Conservation (phyloP, 1,140 invertebrate species). For the Diabrotica undecimpunctata region DNA sequence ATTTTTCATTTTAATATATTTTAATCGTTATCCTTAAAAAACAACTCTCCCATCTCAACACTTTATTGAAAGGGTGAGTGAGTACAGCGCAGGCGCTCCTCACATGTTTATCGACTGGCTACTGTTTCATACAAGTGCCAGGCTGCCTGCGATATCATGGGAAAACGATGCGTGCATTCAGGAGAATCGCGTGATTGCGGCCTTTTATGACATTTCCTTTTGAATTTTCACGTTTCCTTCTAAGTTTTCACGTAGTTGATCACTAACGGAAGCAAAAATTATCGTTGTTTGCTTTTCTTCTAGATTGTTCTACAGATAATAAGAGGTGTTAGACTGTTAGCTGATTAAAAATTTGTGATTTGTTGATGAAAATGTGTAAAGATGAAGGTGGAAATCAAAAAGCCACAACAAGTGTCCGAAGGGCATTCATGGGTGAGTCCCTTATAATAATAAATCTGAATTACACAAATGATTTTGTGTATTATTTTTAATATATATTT, state of each 20-base stretch:
- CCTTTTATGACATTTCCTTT: slow-evolving; percentile 28
- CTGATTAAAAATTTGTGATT: slow-evolving; percentile 1
- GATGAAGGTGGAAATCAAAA: slow-evolving; percentile 37
- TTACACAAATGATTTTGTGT: neutral
- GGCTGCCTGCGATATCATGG: slow-evolving; percentile 11
- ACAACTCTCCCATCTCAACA: neutral
- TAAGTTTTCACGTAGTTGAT: slow-evolving; percentile 21
- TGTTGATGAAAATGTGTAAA: slow-evolving; percentile 32
- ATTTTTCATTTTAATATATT: too few species aligned
- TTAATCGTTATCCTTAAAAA: too few species aligned
- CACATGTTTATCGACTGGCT: slow-evolving; percentile 33
- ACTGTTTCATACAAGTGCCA: slow-evolving; percentile 17
- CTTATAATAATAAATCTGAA: neutral
- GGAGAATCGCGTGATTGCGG: slow-evolving; percentile 29
- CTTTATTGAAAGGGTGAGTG: neutral
- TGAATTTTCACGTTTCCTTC: slow-evolving; percentile 24
- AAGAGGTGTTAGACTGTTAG: neutral
- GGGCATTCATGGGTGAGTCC: slow-evolving; percentile 36
- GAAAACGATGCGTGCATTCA: slow-evolving; percentile 26
- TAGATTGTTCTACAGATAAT: neutral
- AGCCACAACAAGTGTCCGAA: slow-evolving; percentile 24
- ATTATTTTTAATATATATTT: too few species aligned
- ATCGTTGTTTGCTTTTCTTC: slow-evolving; percentile 4
- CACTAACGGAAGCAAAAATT: slow-evolving; percentile 8
- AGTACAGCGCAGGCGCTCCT: slow-evolving; percentile 25